phyloP scores from a whole-genome alignment of 2,113 vertebrate genomes.

The Psittacus erithacus region DNA sequence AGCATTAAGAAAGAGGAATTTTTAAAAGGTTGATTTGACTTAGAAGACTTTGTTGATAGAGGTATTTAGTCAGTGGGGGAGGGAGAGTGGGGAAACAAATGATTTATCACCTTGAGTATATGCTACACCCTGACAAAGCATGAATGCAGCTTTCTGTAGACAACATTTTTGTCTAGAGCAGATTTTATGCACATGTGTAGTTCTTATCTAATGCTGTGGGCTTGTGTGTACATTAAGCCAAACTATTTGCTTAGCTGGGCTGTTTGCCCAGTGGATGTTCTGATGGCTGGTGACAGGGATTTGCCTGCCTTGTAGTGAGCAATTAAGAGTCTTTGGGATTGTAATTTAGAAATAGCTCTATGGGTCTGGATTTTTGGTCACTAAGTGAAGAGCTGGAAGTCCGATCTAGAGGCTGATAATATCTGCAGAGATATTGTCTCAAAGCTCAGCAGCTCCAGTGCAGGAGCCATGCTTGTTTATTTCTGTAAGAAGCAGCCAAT shows the following conservation, averaged over 20 bases:
- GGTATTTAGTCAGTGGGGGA: slow-evolving; percentile 56
- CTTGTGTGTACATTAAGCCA: not conserved
- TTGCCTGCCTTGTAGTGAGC: not conserved
- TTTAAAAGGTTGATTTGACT: slow-evolving; percentile 74
- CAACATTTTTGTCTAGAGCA: not conserved
- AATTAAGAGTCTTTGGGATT: not conserved
- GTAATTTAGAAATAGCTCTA: not conserved
- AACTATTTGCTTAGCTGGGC: slow-evolving; percentile 54
- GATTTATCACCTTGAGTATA: slow-evolving; percentile 40
- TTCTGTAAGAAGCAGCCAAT: not conserved
- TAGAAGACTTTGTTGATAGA: slow-evolving; percentile 22
- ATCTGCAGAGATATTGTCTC: not conserved
- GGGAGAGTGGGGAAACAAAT: not conserved
- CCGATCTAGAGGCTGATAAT: not conserved
- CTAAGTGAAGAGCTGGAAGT: not conserved
- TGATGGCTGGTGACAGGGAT: slow-evolving; percentile 30
- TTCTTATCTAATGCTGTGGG: slow-evolving; percentile 28
- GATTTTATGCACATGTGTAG: slow-evolving; percentile 35
- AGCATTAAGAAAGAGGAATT: slow-evolving; percentile 76
- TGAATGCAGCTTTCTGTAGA: slow-evolving; percentile 20
- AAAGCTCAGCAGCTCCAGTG: not conserved
- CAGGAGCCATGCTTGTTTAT: not conserved
- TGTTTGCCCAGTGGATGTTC: slow-evolving; percentile 38
- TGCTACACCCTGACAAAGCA: slow-evolving; percentile 46
- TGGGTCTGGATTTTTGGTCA: not conserved